Evolutionary conservation across 2,888 invertebrate species (phyloP).

Genomic region (Sinodicranocentrus sp.): DNA sequence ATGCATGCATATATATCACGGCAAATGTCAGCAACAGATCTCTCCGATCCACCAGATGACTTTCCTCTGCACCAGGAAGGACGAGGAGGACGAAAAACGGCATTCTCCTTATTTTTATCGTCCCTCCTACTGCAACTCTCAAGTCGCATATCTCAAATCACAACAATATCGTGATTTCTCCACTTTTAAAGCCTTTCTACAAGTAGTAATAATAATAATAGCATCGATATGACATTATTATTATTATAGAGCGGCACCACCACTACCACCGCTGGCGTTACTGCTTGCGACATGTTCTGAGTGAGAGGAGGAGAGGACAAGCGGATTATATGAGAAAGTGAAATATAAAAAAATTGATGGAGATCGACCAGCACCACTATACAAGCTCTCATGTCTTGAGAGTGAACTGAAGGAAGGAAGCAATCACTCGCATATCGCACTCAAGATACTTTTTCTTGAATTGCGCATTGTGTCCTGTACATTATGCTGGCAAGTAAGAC

Average conservation of each 20-base stretch:
- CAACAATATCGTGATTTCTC: background rate
- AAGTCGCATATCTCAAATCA: constrained; percentile 17
- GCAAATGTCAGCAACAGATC: constrained; percentile 64
- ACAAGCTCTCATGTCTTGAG: background rate
- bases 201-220: constrained; percentile 9
- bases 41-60: constrained; percentile 52
- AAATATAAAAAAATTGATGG: background rate
- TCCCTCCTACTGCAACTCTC: background rate
- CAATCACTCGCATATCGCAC: constrained; percentile 30
- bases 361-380: background rate
- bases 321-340: constrained; percentile 18
- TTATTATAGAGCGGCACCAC: constrained; percentile 12
- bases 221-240: constrained; percentile 4
- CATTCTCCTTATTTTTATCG: constrained; percentile 2
- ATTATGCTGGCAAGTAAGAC: background rate
- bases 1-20: constrained; percentile 65
- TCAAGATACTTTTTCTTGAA: constrained; percentile 18
- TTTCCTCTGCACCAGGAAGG: constrained; percentile 28
- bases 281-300: background rate
- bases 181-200: constrained; percentile 16
- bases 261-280: background rate
- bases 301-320: constrained; percentile 24
- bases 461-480: constrained; percentile 8
- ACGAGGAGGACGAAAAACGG: background rate
- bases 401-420: constrained; percentile 20